phyloP scores from a whole-genome alignment of 2,888 invertebrate genomes.

The Brachypalpus laphriformis region DNA sequence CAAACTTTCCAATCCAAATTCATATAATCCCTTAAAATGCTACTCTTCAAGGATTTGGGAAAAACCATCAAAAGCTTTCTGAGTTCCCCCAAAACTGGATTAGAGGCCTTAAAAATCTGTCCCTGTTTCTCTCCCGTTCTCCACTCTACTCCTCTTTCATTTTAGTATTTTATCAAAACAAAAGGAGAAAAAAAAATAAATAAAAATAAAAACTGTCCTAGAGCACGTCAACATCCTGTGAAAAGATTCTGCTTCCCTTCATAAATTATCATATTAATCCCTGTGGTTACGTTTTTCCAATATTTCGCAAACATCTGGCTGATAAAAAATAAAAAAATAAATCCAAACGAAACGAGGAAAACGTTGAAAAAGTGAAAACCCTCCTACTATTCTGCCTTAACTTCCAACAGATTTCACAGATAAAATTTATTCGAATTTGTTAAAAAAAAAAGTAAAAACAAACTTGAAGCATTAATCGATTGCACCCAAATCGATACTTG shows the following conservation, averaged over 20 bases:
- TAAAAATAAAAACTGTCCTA: conserved; percentile 38
- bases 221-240: conserved; percentile 66
- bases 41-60: conserved; percentile 56
- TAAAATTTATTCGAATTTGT: conserved; percentile 57
- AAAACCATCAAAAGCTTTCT: conserved; percentile 54
- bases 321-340: conserved; percentile 17
- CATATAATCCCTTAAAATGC: conserved; percentile 61
- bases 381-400: neutral
- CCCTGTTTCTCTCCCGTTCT: neutral
- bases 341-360: neutral
- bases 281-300: conserved; percentile 62
- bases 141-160: neutral
- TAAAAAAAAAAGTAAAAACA: conserved; percentile 34
- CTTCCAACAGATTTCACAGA: conserved; percentile 54
- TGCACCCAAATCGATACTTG: conserved; percentile 59
- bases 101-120: conserved; percentile 48
- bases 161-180: conserved; percentile 40
- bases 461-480: conserved; percentile 53
- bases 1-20: conserved; percentile 46
- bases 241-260: conserved; percentile 62
- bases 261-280: conserved; percentile 73
- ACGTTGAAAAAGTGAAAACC: conserved; percentile 14
- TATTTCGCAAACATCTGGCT: conserved; percentile 70
- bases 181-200: neutral
- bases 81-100: conserved; percentile 43